phyloP scores from a whole-genome alignment of 2,888 invertebrate species.

The Chrysotoxum bicinctum region DNA sequence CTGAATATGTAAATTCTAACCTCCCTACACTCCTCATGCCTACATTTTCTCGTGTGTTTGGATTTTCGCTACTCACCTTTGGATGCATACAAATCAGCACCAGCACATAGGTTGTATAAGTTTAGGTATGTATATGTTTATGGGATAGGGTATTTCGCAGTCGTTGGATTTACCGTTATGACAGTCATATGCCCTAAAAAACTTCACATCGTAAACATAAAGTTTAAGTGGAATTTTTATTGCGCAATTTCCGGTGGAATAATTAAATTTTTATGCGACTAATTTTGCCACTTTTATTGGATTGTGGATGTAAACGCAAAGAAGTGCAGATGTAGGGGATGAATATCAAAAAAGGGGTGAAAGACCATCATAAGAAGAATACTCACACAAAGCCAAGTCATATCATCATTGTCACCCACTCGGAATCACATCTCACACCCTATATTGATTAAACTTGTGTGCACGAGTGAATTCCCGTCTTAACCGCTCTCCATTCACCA shows the following conservation, averaged over 20 bases:
- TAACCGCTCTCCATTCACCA: neutral
- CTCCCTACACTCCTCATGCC: slow-evolving; percentile 19
- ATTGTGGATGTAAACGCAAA: slow-evolving; percentile 47
- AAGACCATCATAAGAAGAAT: slow-evolving; percentile 29
- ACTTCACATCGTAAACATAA: slow-evolving; percentile 72
- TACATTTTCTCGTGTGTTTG: neutral
- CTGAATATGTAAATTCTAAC: slow-evolving; percentile 69
- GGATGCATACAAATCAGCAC: neutral
- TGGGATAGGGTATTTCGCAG: slow-evolving; percentile 47
- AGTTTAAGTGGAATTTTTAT: slow-evolving; percentile 72
- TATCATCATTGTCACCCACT: slow-evolving; percentile 28
- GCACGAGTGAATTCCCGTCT: neutral
- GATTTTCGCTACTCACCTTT: slow-evolving; percentile 22
- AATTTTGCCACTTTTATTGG: slow-evolving; percentile 70
- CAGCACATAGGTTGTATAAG: neutral
- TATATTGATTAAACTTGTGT: slow-evolving; percentile 54
- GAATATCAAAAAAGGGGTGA: slow-evolving; percentile 30
- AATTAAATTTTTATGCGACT: slow-evolving; percentile 72
- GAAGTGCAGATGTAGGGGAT: neutral
- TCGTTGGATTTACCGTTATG: slow-evolving; percentile 69
- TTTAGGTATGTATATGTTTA: neutral
- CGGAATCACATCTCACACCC: slow-evolving; percentile 50
- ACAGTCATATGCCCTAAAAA: slow-evolving; percentile 72
- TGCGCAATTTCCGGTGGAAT: slow-evolving; percentile 72
- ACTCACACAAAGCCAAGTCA: neutral